These are phyloP conservation scores for Fringilla coelebs DNA, from an alignment of 2,797 vertebrate genomes.

Conservation along the genomic window DNA sequence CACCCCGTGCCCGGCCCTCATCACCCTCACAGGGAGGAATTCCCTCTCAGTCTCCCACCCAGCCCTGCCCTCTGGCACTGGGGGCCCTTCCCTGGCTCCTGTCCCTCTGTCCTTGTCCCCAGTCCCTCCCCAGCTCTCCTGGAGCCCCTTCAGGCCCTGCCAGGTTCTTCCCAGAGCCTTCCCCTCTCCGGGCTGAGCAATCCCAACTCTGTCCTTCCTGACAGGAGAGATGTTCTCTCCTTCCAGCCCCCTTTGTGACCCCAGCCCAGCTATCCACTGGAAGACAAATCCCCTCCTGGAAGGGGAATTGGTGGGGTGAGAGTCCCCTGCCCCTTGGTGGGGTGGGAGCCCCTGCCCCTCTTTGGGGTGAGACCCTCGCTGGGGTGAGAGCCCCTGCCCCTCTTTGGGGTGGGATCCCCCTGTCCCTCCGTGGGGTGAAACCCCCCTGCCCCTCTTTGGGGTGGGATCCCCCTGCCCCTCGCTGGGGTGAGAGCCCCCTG, in stretches of 20 bases:
- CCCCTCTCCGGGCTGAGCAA: not conserved
- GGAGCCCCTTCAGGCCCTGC: not conserved
- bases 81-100: not conserved
- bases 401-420: too few relatives aligned
- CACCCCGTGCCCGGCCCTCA: not conserved
- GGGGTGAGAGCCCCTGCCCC: too few relatives aligned
- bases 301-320: not conserved
- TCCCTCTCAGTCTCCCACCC: accelerated
- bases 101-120: not conserved
- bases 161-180: not conserved
- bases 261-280: not conserved
- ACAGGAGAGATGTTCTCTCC: not conserved
- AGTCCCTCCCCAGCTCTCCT: not conserved
- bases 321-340: too few relatives aligned
- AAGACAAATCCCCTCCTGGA: not conserved
- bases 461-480: too few relatives aligned
- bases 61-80: not conserved
- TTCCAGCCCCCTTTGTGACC: not conserved
- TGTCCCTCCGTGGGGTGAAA: too few relatives aligned
- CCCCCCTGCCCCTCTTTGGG: too few relatives aligned
- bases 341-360: too few relatives aligned
- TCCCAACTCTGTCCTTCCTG: too few relatives aligned
- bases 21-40: not conserved
- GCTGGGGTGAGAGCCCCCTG: too few relatives aligned
- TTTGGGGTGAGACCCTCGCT: too few relatives aligned